Evolutionary conservation across 2,113 vertebrate species (phyloP).

Genomic region (Argyrosomus japonicus): DNA sequence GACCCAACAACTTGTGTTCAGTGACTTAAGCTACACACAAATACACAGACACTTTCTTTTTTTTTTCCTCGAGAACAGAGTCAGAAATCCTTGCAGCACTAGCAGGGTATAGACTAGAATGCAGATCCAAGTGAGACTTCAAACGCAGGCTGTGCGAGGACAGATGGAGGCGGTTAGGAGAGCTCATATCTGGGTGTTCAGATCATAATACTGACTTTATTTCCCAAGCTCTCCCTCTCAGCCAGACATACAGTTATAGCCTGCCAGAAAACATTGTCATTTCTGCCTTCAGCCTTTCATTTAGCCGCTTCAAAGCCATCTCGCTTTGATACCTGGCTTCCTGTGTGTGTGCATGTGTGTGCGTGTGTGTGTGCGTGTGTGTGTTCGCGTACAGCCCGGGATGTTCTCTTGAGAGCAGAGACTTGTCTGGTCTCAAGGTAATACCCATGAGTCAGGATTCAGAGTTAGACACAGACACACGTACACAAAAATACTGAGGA

Average conservation of each 20-base stretch:
- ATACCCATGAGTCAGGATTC: conserved; percentile 67
- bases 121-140: conserved; percentile 68
- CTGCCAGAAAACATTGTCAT: conserved; percentile 76
- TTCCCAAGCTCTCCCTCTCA: conserved; percentile 68
- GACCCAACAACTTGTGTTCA: conserved; percentile 40
- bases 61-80: conserved; percentile 8
- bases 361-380: conserved; percentile 10
- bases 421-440: conserved; percentile 68
- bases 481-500: conserved; percentile 18
- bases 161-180: conserved; percentile 78
- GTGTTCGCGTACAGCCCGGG: conserved; percentile 1
- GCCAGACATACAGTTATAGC: conserved; percentile 67
- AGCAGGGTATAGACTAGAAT: conserved; percentile 55
- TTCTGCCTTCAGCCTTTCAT: conserved; percentile 74
- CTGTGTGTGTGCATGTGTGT: conserved; percentile 27
- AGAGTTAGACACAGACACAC: conserved; percentile 13
- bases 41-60: conserved; percentile 2
- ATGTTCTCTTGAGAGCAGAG: conserved; percentile 63
- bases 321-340: conserved; percentile 70
- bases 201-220: conserved; percentile 77
- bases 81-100: conserved; percentile 47
- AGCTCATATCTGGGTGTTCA: conserved; percentile 77
- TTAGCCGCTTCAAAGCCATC: conserved; percentile 66
- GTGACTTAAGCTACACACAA: conserved; percentile 48
- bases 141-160: conserved; percentile 67